Evolutionary conservation across 92 coral and sea anemone genomes (phyloP), one percentile per base, ranked within the genome.

Genomic region (Parazoanthus darwini): DNA sequence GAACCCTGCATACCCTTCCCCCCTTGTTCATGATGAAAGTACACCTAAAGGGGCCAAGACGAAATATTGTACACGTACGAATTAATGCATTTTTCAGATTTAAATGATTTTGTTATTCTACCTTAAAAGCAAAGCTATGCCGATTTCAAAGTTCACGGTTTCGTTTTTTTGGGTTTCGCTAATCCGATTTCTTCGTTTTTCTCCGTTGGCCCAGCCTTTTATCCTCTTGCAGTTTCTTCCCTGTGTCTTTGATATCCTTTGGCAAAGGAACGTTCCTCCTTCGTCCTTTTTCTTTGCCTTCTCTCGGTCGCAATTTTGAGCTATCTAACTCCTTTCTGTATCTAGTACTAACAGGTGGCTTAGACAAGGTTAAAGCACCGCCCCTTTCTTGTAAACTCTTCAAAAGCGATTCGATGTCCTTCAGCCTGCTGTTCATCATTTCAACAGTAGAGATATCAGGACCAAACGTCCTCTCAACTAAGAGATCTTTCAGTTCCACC

Each of bases 401-500:
- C 67, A 84, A 71, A 36, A 91, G 81, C 14, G 74, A 78, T 78
- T 75, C 81, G 51, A 91, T 66, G 33, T 87, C 88, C 11, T 83
- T 77, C 15, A 91, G 16, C 67, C 81, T 91, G 15, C 43, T 82
- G n/a, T 77, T 75, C 56, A 91, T 82, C 72, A 75, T 73, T 39
- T 86, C 92, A 56, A 86, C 72, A 63, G 58, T 82, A n/a, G 88
- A 76, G 29, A 86, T 80, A 44, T 65, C 85, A 33, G 78, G 88
- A 2, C 82, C 81, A 1, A 63, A 67, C 50, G 80, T 82, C 72
- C 90, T 87, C 78, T 91, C 86, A 78, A 86, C 46, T 22, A 91
- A 77, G 44, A 89, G 85, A 50, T 67, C 90, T 66, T 82, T 82
- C 86, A 91, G 65, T 44, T 77, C 89, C 51, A 54, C 77, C 33